Evolutionary conservation across 2,888 invertebrate species (phyloP), one percentile per base, ranked within the genome.

Genomic region (Zonitis immaculata): DNA sequence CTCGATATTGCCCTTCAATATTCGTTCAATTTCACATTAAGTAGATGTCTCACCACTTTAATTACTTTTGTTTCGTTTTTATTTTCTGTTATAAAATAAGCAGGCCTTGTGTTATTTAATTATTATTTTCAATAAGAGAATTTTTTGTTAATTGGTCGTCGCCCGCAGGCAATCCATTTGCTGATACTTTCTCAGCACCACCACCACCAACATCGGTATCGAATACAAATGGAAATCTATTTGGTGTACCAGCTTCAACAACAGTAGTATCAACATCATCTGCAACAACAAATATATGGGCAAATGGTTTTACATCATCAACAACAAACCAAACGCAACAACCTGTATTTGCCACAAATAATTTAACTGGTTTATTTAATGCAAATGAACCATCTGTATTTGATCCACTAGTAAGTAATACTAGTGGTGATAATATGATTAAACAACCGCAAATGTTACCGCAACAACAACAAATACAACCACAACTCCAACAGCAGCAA

Each of bases 121-220:
- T 25, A 3, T 20, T 43, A 35, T 16, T 42, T 16, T n/a, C 47
- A 20, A 8, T 47, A 16, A 46, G 8, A 11, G 1, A 8, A 47
- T 91, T 18, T 76, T 78, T 94, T 61, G 80, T 93, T 12, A 87
- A 90, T 66, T 78, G 93, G 60, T 32, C 12, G 12, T 16, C 14
- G 16, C 14, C n/a, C n/a, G 5, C 16, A 45, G 90, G 91, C 27
- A 95, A 95, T 79, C 95, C 95, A 12, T 96, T 96, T 73, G 90
- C 93, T 45, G 90, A 92, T 71, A 9, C 45, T 27, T 89, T 79
- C 69, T 78, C 79, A 57, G 66, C 74, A 4, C 70, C 73, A 16
- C 6, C 30, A 30, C n/a, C 30, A 30, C 1, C 30, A 30, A 12
- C 30, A 26, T 44, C 66, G 6, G 58, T 64, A 8, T 43, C 60